Percentiles rank a stretch among this genome's conserved stretches.
These are phyloP conservation scores for Ictalurus punctatus DNA, from an alignment of 2,113 vertebrate species.

Conservation along the genomic window DNA sequence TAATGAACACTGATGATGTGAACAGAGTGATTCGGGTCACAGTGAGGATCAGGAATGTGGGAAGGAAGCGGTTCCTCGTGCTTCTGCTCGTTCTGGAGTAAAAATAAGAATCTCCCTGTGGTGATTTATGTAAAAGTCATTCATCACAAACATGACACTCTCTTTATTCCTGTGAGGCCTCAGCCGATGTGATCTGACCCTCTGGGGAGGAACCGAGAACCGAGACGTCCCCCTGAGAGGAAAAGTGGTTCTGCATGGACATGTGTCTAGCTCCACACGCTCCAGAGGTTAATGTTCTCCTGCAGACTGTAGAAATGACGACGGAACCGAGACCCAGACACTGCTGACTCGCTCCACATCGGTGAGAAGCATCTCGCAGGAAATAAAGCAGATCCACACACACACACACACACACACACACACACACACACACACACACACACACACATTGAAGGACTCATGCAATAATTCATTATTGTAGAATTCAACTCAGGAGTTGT, in stretches of 20 bases:
- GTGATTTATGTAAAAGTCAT: neutral
- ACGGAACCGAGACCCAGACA: neutral
- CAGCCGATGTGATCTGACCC: neutral
- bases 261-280: neutral
- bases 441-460: neutral
- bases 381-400: neutral
- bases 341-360: neutral
- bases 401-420: constrained; percentile 15
- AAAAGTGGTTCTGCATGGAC: neutral
- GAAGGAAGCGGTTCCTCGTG: no score
- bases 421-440: neutral
- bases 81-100: no score
- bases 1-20: neutral
- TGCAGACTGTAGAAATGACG: neutral
- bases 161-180: neutral
- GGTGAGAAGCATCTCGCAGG: no score
- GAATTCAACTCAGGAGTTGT: neutral
- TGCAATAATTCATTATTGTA: neutral
- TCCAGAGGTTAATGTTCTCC: neutral
- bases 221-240: no score
- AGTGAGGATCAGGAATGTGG: no score
- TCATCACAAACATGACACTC: neutral
- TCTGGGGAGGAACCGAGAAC: no score
- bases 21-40: neutral
- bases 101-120: no score